These are phyloP conservation scores for Aramus guarauna DNA, from an alignment of 2,113 vertebrate genomes.

Conservation along the genomic window DNA sequence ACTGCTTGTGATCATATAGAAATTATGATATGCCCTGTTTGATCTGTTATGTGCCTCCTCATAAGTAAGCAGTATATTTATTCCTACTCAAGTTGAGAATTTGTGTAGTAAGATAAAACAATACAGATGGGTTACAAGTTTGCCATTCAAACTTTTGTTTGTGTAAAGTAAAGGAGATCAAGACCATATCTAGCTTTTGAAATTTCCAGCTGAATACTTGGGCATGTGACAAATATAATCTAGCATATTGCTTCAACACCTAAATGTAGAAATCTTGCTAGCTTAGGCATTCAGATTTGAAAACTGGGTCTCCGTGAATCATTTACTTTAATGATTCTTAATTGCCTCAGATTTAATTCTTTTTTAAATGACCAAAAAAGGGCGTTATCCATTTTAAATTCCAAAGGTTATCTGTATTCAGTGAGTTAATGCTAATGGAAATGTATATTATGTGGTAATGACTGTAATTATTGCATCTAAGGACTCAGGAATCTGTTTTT, in stretches of 20 bases:
- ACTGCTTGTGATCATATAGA: not conserved
- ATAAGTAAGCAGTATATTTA: not conserved
- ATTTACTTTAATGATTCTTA: not conserved
- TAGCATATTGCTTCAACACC: not conserved
- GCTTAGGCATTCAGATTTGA: not conserved
- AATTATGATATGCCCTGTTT: not conserved
- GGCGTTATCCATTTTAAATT: not conserved
- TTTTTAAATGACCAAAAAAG: not conserved
- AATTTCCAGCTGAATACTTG: not conserved
- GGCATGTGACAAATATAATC: not conserved
- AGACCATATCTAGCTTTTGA: not conserved
- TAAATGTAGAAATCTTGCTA: not conserved
- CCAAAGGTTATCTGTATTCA: conserved; percentile 7
- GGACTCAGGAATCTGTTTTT: conserved; percentile 1
- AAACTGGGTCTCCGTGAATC: not conserved
- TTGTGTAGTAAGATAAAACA: not conserved
- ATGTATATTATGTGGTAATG: not conserved
- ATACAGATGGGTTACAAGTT: not conserved
- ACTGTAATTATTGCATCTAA: conserved; percentile 27
- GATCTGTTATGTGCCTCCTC: not conserved
- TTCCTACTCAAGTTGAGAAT: not conserved
- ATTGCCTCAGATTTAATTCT: not conserved
- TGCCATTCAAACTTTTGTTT: not conserved
- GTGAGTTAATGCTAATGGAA: not conserved
- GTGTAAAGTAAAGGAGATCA: not conserved